Conservation (phyloP, 1,140 invertebrate species). For the Dendroctonus ponderosae region DNA sequence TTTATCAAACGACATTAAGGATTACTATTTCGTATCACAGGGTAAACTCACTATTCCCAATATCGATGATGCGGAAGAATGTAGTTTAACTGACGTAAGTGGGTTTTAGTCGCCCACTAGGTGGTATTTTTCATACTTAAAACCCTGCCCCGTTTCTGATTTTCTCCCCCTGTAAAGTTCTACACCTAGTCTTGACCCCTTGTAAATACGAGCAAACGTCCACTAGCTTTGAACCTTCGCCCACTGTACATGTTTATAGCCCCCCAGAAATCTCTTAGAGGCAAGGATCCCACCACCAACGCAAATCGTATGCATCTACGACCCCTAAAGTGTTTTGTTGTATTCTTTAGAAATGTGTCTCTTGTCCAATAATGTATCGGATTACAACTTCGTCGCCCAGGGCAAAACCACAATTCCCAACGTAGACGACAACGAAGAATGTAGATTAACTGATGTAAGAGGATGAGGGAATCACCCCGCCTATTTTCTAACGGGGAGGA, state of each 20-base stretch:
- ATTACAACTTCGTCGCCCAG: constrained; percentile 94
- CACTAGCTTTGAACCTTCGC: too few species aligned
- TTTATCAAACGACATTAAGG: constrained; percentile 81
- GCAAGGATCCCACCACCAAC: too few species aligned
- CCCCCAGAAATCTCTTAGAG: too few species aligned
- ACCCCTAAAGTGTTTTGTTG: neutral
- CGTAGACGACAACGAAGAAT: constrained; percentile 96
- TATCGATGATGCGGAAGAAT: constrained; percentile 96
- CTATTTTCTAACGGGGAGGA: neutral
- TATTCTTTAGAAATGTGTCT: constrained; percentile 68
- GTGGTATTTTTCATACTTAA: constrained; percentile 65
- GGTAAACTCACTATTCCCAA: constrained; percentile 93
- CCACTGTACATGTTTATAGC: too few species aligned
- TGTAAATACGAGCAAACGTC: too few species aligned
- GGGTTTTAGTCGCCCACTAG: constrained; percentile 16
- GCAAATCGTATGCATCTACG: too few species aligned
- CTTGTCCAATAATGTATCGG: constrained; percentile 82
- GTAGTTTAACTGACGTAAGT: constrained; percentile 72
- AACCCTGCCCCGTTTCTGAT: too few species aligned
- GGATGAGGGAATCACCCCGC: constrained; percentile 9
- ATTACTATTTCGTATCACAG: constrained; percentile 94
- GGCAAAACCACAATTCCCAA: constrained; percentile 93
- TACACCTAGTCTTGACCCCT: too few species aligned
- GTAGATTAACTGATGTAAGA: constrained; percentile 89
- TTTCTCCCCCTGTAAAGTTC: too few species aligned